A percentile compares a stretch with the other conserved stretches of the same genome.
Evolutionary conservation across 2,888 invertebrate species (phyloP).

Genomic region (Belgica antarctica): DNA sequence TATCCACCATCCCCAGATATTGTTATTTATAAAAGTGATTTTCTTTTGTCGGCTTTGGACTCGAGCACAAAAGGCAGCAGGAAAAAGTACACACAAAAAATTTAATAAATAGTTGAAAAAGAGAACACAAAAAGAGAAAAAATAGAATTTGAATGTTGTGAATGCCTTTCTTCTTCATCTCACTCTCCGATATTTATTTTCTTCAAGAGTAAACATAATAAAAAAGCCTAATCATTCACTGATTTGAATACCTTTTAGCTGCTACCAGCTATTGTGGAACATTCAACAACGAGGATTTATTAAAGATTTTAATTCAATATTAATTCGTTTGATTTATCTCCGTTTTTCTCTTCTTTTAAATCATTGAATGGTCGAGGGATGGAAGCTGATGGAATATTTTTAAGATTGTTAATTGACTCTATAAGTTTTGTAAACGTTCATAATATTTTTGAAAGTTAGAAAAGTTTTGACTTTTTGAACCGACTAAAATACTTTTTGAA

Average conservation of each 20-base stretch:
- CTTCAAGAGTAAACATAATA: constrained; percentile 41
- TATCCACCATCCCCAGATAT: constrained; percentile 24
- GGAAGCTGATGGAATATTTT: no score
- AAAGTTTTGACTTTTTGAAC: no score
- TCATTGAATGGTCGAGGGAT: no score
- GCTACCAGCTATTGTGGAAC: constrained; percentile 38
- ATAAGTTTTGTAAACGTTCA: no score
- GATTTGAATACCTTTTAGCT: constrained; percentile 43
- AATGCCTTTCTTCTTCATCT: constrained; percentile 40
- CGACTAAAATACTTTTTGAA: no score
- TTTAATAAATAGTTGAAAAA: constrained; percentile 36
- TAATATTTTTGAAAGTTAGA: no score
- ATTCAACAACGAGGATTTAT: not conserved
- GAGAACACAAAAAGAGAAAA: not conserved
- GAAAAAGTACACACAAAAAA: constrained; percentile 27
- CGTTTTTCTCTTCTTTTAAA: not conserved
- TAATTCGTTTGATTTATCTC: constrained; percentile 41
- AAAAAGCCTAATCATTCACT: constrained; percentile 44
- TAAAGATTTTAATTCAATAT: constrained; percentile 44
- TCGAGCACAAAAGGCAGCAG: not conserved
- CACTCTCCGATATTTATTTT: constrained; percentile 33
- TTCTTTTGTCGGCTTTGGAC: constrained; percentile 38
- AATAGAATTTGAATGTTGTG: constrained; percentile 38
- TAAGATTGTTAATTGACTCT: no score
- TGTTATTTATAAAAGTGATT: constrained; percentile 43